Evolutionary conservation across 1,140 invertebrate species (phyloP).

Genomic region (Halictus rubicundus): DNA sequence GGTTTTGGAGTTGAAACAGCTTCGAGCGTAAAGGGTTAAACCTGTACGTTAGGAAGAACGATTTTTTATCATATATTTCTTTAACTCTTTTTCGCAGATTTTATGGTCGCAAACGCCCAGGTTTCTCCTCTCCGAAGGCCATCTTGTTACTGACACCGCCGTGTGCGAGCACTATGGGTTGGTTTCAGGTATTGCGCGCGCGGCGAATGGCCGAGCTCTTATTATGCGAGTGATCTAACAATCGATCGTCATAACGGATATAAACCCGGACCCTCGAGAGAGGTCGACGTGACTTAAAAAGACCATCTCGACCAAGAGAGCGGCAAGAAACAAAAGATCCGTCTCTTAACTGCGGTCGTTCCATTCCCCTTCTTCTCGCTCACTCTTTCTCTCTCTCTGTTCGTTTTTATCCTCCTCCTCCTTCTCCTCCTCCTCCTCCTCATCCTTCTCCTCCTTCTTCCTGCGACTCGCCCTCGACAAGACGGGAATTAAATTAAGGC

Average conservation of each 20-base stretch:
- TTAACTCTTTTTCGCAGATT: too few relatives aligned
- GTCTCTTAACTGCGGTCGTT: constrained; percentile 58
- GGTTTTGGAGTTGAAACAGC: too few relatives aligned
- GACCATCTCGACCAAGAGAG: constrained; percentile 57
- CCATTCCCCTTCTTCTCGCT: constrained; percentile 16
- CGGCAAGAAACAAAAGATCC: constrained; percentile 70
- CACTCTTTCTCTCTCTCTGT: not conserved
- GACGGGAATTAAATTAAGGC: constrained; percentile 72
- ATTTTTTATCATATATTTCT: too few relatives aligned
- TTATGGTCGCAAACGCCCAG: too few relatives aligned
- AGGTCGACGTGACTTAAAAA: constrained; percentile 67
- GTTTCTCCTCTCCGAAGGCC: not conserved
- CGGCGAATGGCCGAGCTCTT: not conserved
- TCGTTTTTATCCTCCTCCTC: not conserved
- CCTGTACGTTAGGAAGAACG: too few relatives aligned
- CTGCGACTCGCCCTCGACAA: constrained; percentile 36
- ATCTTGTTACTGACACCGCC: too few relatives aligned
- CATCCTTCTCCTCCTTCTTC: constrained; percentile 28
- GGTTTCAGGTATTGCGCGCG: not conserved
- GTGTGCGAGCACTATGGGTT: not conserved
- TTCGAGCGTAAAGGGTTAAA: too few relatives aligned
- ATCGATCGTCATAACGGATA: constrained; percentile 40
- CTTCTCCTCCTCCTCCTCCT: not conserved
- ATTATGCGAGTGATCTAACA: constrained; percentile 29
- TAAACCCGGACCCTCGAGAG: constrained; percentile 27